These are phyloP conservation scores for Colaptes auratus DNA, from an alignment of 2,113 vertebrate genomes.

Conservation along the genomic window DNA sequence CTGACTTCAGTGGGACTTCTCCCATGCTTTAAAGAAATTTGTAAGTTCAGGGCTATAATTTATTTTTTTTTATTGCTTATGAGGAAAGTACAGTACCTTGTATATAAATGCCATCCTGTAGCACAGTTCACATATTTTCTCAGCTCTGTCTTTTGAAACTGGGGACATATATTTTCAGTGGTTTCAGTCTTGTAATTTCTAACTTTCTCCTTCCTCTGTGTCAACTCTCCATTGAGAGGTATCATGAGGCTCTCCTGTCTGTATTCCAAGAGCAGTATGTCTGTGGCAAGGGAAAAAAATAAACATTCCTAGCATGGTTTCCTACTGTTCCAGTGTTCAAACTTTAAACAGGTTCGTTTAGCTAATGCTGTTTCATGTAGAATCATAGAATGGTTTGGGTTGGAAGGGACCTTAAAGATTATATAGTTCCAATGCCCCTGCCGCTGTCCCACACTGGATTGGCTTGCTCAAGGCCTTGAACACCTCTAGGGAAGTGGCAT, in stretches of 20 bases:
- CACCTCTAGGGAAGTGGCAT: too few species aligned
- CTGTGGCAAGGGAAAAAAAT: neutral
- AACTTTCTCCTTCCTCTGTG: neutral
- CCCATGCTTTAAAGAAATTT: neutral
- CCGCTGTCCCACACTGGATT: too few species aligned
- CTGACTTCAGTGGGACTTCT: neutral
- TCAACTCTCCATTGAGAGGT: neutral
- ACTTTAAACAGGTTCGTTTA: neutral
- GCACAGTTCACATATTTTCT: neutral
- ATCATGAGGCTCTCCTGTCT: neutral
- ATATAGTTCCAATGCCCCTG: too few species aligned
- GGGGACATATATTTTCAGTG: accelerated
- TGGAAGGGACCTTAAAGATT: too few species aligned
- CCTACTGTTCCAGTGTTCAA: neutral
- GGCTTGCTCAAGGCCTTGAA: too few species aligned
- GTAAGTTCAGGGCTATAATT: neutral
- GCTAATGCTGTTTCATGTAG: neutral
- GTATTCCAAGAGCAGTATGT: neutral
- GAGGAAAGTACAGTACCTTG: neutral
- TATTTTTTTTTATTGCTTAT: neutral
- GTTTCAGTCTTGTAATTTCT: neutral
- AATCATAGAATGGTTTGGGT: too few species aligned
- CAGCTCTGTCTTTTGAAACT: neutral
- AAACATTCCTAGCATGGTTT: neutral
- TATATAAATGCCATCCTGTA: neutral